A percentile compares a stretch with the other conserved stretches of the same genome.
Conservation (phyloP, 1,140 invertebrate species). For the Goniozus legneri region DNA sequence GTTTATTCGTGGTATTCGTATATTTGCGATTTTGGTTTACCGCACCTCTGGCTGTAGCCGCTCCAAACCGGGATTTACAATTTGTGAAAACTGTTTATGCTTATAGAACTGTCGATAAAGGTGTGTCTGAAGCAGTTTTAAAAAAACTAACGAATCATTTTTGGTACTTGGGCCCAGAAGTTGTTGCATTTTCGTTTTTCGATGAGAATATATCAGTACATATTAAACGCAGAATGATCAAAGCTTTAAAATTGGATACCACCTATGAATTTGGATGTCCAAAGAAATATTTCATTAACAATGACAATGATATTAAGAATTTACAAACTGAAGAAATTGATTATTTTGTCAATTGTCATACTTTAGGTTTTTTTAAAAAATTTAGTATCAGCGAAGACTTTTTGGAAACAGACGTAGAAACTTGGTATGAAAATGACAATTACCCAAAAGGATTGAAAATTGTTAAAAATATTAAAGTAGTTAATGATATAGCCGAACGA, state of each 20-base stretch:
- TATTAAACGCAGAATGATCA: conserved; percentile 21
- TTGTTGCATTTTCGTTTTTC: conserved; percentile 21
- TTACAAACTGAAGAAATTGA: conserved; percentile 21
- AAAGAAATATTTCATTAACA: conserved; percentile 10
- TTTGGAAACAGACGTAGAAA: conserved; percentile 13
- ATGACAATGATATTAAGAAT: conserved; percentile 15
- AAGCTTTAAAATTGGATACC: conserved; percentile 14
- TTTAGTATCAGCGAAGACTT: conserved; percentile 17
- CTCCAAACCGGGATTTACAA: conserved; percentile 20
- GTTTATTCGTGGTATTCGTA: conserved; percentile 22
- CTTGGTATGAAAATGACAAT: conserved; percentile 20
- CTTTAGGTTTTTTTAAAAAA: conserved; percentile 19
- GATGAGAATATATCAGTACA: conserved; percentile 18
- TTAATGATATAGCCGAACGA: conserved; percentile 26
- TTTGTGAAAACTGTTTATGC: conserved; percentile 22
- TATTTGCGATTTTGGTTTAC: conserved; percentile 24
- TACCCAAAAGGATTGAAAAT: conserved; percentile 18
- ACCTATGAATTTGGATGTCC: conserved; percentile 7
- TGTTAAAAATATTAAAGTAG: conserved; percentile 21
- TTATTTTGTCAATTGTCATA: conserved; percentile 20
- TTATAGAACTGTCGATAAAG: conserved; percentile 21
- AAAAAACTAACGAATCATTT: conserved; percentile 26
- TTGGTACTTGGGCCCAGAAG: conserved; percentile 19
- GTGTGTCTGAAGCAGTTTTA: conserved; percentile 19
- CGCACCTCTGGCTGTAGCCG: conserved; percentile 14